Evolutionary conservation across 2,888 invertebrate genomes (phyloP).

Genomic region (Caenorhabditis afra): DNA sequence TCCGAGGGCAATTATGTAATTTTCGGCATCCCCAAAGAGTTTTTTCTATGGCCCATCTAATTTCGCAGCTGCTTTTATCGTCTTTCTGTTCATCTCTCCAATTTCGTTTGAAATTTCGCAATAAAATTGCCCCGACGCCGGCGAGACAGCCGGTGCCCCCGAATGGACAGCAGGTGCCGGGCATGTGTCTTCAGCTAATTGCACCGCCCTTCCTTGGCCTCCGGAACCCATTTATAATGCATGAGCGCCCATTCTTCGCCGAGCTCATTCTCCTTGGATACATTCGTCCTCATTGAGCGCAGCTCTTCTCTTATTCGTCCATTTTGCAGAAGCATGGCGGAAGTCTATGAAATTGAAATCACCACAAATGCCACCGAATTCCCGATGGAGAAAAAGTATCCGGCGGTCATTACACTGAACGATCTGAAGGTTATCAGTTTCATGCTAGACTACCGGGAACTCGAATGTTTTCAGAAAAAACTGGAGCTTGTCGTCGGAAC

Average conservation of each 20-base stretch:
- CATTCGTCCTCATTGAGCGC: neutral
- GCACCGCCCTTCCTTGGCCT: constrained; percentile 30
- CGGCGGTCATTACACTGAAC: constrained; percentile 45
- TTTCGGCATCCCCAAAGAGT: no score
- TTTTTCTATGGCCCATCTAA: no score
- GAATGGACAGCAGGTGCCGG: constrained; percentile 23
- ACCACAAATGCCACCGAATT: constrained; percentile 70
- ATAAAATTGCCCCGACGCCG: neutral
- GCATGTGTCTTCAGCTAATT: constrained; percentile 34
- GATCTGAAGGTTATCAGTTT: constrained; percentile 64
- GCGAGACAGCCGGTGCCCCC: constrained; percentile 19
- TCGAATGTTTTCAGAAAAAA: constrained; percentile 61
- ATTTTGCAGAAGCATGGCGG: constrained; percentile 36
- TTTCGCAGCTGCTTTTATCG: no score
- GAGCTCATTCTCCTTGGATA: constrained; percentile 33
- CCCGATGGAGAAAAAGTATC: constrained; percentile 70
- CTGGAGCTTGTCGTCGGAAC: constrained; percentile 73
- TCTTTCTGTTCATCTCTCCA: no score
- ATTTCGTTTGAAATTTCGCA: neutral
- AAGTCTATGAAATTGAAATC: constrained; percentile 63
- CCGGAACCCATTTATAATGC: constrained; percentile 58
- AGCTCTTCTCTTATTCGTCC: neutral
- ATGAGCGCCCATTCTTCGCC: constrained; percentile 47
- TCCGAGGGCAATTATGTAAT: no score
- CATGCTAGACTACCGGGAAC: neutral